Base-by-base conservation (phyloP, 2,797 vertebrate species). In the Lutjanus argentimaculatus region DNA sequence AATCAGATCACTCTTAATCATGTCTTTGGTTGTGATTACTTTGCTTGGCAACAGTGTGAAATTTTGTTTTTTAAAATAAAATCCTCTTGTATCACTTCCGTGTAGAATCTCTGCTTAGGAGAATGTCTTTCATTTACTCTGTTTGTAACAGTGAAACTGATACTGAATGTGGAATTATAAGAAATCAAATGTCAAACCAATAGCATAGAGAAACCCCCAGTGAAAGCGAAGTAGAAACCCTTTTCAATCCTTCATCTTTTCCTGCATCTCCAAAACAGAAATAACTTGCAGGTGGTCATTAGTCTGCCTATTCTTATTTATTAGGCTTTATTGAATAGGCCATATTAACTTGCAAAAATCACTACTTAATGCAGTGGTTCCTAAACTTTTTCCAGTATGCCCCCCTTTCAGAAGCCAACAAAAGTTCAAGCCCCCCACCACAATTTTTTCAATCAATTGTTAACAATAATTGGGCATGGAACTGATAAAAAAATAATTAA, bases 241-340 rank as follows among this genome's bases (percentile, higher is more conserved):
- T 61, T 13, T 40, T 66, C 17, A 67, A 43, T 13, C 1, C 45
- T 72, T 79, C 53, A 11, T 75, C 66, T 75, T 74, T 55, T 43
- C 9, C 43, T 56, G 19, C 6, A 8, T 51, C 15, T 19, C 43
- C 19, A 14, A 57, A 76, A 55, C 43, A 19, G 61, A 30, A 9
- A 13, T 36, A 13, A 51, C 8, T 64, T 49, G 6, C 13, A 57
- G 17, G 19, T 52, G 7, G 11, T 22, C n/a, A 58, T 75, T 40
- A 12, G 8, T 57, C 22, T 57, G 21, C 11, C 3, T 7, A 7
- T 67, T 62, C 2, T 67, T 10, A 40, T 57, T 58, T 40, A 53
- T 56, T 67, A 19, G 30, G 30, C 6, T 36, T 36, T 15, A 46
- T 64, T 15, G 40, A 53, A 40, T 1, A 17, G 36, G 14, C 7